These are phyloP conservation scores for Sander vitreus DNA, from an alignment of 2,113 vertebrate genomes.

Conservation along the genomic window DNA sequence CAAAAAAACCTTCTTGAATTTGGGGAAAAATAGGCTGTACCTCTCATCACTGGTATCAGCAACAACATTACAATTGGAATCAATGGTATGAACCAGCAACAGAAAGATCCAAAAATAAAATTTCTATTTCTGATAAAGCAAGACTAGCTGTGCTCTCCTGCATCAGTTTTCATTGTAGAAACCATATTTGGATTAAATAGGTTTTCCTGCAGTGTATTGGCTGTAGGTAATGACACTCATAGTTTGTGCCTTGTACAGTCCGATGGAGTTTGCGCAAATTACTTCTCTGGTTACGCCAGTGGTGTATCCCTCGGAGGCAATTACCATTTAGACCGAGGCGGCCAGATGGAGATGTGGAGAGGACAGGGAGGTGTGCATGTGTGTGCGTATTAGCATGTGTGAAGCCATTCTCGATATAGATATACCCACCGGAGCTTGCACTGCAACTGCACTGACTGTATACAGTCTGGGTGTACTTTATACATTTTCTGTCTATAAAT, in stretches of 20 bases:
- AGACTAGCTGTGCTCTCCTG: neutral
- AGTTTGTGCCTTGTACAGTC: neutral
- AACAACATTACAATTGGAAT: neutral
- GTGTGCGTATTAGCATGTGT: slow-evolving; percentile 26
- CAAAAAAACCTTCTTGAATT: too few species aligned
- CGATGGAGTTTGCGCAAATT: slow-evolving; percentile 15
- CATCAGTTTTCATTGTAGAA: neutral
- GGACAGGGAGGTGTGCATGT: slow-evolving; percentile 3
- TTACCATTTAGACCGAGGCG: slow-evolving; percentile 35
- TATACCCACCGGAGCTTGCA: slow-evolving; percentile 59
- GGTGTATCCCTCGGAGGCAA: slow-evolving; percentile 17
- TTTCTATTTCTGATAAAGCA: neutral
- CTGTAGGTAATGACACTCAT: neutral
- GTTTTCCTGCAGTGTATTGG: slow-evolving; percentile 2
- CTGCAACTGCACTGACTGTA: too few species aligned
- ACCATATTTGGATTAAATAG: neutral
- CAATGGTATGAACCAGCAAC: neutral
- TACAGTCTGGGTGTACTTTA: neutral
- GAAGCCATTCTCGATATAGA: slow-evolving; percentile 59
- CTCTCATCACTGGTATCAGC: too few species aligned
- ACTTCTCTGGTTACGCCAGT: slow-evolving; percentile 5
- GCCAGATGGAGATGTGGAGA: slow-evolving; percentile 31
- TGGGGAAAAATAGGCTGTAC: too few species aligned
- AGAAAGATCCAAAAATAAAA: neutral
- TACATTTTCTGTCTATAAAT: neutral